These are phyloP conservation scores for Leptocoma aspasia DNA, from an alignment of 2,113 vertebrate species.

Conservation along the genomic window DNA sequence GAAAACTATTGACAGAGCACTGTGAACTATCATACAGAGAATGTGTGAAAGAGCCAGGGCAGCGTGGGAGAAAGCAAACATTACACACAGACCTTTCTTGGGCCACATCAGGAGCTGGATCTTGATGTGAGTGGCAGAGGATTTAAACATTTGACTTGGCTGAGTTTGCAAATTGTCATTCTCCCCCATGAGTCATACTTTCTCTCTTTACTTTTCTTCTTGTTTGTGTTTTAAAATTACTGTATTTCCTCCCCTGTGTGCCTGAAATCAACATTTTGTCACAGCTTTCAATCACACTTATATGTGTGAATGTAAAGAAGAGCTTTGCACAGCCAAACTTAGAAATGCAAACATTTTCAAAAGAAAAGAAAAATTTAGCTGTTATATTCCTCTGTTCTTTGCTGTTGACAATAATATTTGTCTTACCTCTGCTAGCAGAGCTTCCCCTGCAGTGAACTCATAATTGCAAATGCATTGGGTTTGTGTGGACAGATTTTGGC, in stretches of 20 bases:
- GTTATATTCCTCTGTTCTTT: background rate
- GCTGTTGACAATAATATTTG: background rate
- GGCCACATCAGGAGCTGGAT: background rate
- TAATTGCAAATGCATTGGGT: background rate
- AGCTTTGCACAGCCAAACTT: background rate
- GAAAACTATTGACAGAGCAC: background rate
- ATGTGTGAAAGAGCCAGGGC: background rate
- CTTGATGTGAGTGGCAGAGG: background rate
- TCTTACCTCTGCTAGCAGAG: background rate
- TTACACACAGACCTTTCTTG: background rate
- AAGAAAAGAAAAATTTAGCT: background rate
- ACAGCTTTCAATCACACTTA: background rate
- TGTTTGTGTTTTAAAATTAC: background rate
- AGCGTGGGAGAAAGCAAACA: background rate
- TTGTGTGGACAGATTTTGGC: background rate
- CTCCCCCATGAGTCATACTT: background rate
- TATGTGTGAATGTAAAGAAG: background rate
- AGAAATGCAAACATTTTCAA: background rate
- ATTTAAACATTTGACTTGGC: background rate
- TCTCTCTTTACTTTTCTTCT: background rate
- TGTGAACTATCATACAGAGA: background rate
- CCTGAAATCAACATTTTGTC: constrained; percentile 6
- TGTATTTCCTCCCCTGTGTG: background rate
- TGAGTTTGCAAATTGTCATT: background rate
- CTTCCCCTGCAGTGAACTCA: background rate